Evolutionary conservation across 1,140 invertebrate genomes (phyloP), one percentile per base, ranked within the genome.

Genomic region (Drosophila persimilis): DNA sequence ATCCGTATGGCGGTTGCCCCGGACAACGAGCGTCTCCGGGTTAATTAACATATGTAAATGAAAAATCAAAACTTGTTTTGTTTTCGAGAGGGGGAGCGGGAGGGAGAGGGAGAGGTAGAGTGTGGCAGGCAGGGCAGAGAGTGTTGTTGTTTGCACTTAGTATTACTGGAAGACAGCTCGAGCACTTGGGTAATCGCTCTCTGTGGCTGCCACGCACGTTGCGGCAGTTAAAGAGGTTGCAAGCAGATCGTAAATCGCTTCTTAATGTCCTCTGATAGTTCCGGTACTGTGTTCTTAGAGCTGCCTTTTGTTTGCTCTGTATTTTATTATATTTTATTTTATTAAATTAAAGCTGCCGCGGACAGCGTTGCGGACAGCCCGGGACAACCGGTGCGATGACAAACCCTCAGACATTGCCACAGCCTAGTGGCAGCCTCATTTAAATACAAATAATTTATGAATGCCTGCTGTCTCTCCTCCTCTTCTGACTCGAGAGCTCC

Each of bases 21-120:
- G 56, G 58, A 51, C 78, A 69, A 81, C 78, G 31, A 53, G 39
- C 62, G 31, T 80, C 43, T 50, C 57, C 53, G 52, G 73, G 70
- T 77, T 88, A 88, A 86, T 86, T 88, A 86, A 74, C 81, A 86
- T 86, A 74, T 74, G 71, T 74, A 88, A 86, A 86, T 86, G 80
- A 81, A 86, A 85, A 86, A 86, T 81, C 73, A 85, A 85, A 86
- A 57, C 63, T 50, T 45, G 24, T 5, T 26, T 5, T 26, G 24
- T 80, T 69, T 63, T 66, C 76, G 51, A 62, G 59, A 47, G 52
- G 47, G 47, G 55, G 57, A 47, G 24, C 0, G 52, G 47, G 47
- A 26, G 24, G 24, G 51, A 62, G 59, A 47, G 52, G 47, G 47
- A 58, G 57, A 26, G 24, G 24, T 0, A 62, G 58, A 47, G 52